phyloP scores from a whole-genome alignment of 2,888 invertebrate species.

The Danaus chrysippus region DNA sequence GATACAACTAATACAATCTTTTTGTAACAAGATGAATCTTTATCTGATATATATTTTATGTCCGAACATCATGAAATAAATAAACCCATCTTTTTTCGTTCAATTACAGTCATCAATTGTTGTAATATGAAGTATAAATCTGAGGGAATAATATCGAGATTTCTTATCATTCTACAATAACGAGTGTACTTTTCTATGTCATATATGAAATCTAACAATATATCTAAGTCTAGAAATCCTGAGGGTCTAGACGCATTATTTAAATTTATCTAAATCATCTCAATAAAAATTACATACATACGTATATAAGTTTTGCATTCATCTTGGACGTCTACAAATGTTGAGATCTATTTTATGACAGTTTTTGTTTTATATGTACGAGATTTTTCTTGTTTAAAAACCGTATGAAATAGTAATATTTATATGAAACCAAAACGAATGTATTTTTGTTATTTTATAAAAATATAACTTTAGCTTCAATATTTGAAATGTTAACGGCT shows the following conservation, averaged over 20 bases:
- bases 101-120: slow-evolving; percentile 4
- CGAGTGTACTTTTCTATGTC: background rate
- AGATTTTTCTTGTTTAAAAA: background rate
- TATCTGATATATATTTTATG: background rate
- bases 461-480: too few relatives aligned
- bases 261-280: slow-evolving; percentile 21
- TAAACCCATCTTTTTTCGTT: background rate
- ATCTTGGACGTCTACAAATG: slow-evolving; percentile 9
- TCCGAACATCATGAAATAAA: background rate
- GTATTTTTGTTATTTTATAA: background rate
- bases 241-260: slow-evolving; percentile 30
- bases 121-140: slow-evolving; percentile 7
- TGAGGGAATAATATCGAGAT: background rate
- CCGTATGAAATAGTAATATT: background rate
- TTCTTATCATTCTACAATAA: slow-evolving; percentile 1
- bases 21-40: too few relatives aligned
- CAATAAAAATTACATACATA: background rate
- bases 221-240: background rate
- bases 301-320: slow-evolving; percentile 5
- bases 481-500: too few relatives aligned
- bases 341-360: slow-evolving; percentile 6
- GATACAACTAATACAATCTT: too few relatives aligned
- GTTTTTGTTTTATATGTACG: background rate
- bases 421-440: background rate
- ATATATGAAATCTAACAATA: background rate